A percentile compares a stretch with the other conserved stretches of the same genome.
Conservation (phyloP, 2,797 vertebrate genomes). For the Rousettus madagascariensis region DNA sequence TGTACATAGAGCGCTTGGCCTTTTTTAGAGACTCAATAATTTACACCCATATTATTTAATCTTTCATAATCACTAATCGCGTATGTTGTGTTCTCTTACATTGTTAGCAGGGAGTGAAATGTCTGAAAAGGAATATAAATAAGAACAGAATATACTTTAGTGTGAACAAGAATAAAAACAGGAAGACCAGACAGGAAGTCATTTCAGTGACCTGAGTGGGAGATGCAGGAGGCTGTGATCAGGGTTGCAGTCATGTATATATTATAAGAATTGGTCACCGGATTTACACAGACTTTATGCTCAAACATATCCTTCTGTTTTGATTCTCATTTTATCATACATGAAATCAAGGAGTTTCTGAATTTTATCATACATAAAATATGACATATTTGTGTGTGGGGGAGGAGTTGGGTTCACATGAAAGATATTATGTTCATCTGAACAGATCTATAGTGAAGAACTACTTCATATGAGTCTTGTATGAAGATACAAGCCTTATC, state of each 20-base stretch:
- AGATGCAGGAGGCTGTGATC: background rate
- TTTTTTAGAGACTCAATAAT: background rate
- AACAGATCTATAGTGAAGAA: background rate
- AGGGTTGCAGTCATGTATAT: background rate
- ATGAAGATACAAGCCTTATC: too few relatives aligned
- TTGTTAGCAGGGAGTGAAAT: background rate
- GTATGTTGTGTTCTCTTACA: background rate
- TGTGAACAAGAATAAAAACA: background rate
- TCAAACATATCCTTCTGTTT: background rate
- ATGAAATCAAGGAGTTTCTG: too few relatives aligned
- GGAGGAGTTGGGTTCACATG: background rate
- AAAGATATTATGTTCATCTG: background rate
- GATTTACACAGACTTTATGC: background rate
- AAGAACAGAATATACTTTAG: background rate
- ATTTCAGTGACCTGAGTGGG: too few relatives aligned
- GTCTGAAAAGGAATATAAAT: background rate
- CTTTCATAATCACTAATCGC: background rate
- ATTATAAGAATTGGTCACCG: background rate
- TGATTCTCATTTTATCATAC: background rate
- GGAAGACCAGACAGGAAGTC: background rate
- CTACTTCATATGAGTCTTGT: too few relatives aligned
- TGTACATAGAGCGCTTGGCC: too few relatives aligned
- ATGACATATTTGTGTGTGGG: background rate
- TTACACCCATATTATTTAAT: background rate
- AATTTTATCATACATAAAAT: background rate